Conservation (phyloP, 1,140 invertebrate species). For the Eriocheir sinensis region DNA sequence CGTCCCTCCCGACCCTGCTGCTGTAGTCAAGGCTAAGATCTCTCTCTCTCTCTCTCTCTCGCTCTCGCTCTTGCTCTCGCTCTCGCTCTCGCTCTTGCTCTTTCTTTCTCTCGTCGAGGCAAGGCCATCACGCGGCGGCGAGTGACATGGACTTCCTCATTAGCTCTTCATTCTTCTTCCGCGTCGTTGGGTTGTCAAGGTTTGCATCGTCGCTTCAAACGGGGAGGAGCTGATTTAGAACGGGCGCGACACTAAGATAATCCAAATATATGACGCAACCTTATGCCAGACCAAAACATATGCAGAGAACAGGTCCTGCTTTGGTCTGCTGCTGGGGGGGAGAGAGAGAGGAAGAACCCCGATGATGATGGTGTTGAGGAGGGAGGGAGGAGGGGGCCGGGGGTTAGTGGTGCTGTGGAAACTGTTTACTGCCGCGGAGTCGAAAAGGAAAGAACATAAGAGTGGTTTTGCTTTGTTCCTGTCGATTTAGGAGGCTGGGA, state of each 20-base stretch:
- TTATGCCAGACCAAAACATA: constrained; percentile 18
- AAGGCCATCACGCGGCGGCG: background rate
- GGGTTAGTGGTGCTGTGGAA: background rate
- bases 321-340: background rate
- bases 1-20: background rate
- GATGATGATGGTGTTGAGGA: too few species aligned
- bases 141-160: background rate
- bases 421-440: constrained; percentile 36
- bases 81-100: too few species aligned
- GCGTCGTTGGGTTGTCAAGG: constrained; percentile 20
- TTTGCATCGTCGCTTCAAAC: background rate
- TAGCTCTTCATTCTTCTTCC: constrained; percentile 15
- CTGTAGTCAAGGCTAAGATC: background rate
- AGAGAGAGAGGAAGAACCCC: background rate
- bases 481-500: background rate
- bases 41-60: too few species aligned
- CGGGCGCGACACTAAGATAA: constrained; percentile 10
- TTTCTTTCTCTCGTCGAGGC: background rate
- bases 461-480: constrained; percentile 48
- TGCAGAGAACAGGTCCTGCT: background rate
- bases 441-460: constrained; percentile 35
- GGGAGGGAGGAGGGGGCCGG: background rate
- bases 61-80: too few species aligned
- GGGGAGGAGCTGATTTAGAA: constrained; percentile 42
- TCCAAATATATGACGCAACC: background rate